Percentiles rank a stretch among this genome's conserved stretches.
These are phyloP conservation scores for Crotalus adamanteus DNA, from an alignment of 2,797 vertebrate genomes.

Conservation along the genomic window DNA sequence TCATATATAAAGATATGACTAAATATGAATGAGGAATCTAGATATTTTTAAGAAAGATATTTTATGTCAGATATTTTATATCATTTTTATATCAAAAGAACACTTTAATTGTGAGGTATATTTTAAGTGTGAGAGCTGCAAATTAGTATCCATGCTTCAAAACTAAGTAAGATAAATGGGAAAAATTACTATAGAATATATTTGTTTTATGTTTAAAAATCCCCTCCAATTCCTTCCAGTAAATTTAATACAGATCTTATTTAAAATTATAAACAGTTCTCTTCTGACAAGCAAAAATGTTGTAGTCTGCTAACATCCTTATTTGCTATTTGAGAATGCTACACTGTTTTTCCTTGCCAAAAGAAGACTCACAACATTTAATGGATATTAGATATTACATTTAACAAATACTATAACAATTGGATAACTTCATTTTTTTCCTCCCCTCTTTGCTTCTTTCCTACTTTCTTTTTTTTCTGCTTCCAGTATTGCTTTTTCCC, in stretches of 20 bases:
- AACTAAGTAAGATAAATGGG: neutral
- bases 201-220: neutral
- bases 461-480: conserved; percentile 35
- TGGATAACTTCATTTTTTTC: neutral
- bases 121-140: neutral
- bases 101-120: neutral
- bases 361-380: neutral
- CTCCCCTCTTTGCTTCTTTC: neutral
- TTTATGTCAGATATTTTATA: neutral
- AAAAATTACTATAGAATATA: neutral
- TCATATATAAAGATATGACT: neutral
- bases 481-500: conserved; percentile 57
- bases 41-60: neutral
- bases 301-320: neutral
- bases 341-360: neutral
- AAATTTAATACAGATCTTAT: neutral
- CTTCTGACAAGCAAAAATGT: neutral
- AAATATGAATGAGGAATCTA: neutral
- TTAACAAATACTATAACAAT: neutral
- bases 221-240: neutral
- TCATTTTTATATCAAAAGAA: no score
- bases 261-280: neutral
- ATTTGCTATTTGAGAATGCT: neutral
- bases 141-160: neutral
- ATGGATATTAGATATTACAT: neutral